phyloP scores from a whole-genome alignment of 2,797 vertebrate species.

The Xyrichtys novacula region DNA sequence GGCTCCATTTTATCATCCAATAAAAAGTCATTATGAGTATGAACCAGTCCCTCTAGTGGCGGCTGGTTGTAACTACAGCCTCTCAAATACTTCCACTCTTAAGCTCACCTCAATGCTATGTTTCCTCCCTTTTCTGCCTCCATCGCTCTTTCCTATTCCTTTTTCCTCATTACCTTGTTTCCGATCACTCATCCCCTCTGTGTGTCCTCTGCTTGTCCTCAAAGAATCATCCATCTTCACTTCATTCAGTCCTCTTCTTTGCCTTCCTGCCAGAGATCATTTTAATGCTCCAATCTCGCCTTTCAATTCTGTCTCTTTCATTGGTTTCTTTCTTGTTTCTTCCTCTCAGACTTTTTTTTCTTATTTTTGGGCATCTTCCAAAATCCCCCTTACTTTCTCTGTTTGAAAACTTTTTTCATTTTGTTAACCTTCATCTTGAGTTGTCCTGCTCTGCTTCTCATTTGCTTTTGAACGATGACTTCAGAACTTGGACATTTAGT shows the following conservation, averaged over 20 bases:
- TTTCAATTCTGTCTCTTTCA: background rate
- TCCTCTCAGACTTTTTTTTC: background rate
- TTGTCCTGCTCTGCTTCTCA: constrained; percentile 26
- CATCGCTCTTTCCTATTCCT: constrained; percentile 28
- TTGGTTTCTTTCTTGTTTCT: constrained; percentile 13
- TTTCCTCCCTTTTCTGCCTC: constrained; percentile 12
- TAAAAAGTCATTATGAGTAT: background rate
- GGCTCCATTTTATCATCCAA: constrained; percentile 12
- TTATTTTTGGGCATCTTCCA: too few relatives aligned
- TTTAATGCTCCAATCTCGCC: constrained; percentile 33
- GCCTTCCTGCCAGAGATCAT: constrained; percentile 51
- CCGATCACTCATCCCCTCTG: constrained; percentile 8
- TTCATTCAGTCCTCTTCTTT: constrained; percentile 40
- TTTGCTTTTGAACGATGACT: constrained; percentile 25
- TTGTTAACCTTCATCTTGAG: constrained; percentile 28
- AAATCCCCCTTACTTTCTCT: background rate
- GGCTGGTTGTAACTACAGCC: constrained; percentile 1
- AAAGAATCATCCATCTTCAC: constrained; percentile 57
- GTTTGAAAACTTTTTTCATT: constrained; percentile 20
- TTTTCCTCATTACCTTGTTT: constrained; percentile 18
- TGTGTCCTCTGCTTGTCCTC: constrained; percentile 46
- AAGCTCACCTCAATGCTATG: background rate
- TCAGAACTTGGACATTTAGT: constrained; percentile 46
- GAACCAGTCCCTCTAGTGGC: constrained; percentile 54
- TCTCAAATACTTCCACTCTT: background rate